Conservation (phyloP, 2,113 vertebrate genomes). For the Perca fluviatilis region DNA sequence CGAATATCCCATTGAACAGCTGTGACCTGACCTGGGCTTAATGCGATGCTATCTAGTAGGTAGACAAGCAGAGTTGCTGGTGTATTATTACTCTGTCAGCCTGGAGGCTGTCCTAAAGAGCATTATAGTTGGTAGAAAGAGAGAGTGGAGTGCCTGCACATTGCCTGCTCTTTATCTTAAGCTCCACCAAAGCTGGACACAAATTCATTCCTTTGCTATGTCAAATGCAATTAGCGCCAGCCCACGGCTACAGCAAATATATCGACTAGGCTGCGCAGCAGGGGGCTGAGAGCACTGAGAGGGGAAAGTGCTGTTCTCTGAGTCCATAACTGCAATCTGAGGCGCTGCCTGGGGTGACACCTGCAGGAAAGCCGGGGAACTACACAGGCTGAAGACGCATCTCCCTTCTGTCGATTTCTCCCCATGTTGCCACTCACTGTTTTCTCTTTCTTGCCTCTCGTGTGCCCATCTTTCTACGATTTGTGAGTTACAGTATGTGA, state of each 20-base stretch:
- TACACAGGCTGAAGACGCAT: neutral
- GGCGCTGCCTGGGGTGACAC: constrained; percentile 63
- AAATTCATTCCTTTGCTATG: constrained; percentile 82
- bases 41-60: constrained; percentile 48
- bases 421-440: neutral
- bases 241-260: constrained; percentile 79
- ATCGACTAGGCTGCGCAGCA: constrained; percentile 72
- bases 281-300: constrained; percentile 39
- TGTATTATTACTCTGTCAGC: constrained; percentile 62
- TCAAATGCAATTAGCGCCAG: constrained; percentile 82
- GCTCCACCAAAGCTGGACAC: constrained; percentile 75
- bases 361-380: constrained; percentile 66
- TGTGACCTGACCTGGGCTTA: constrained; percentile 56
- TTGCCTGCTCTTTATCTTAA: constrained; percentile 71
- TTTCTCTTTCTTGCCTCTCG: constrained; percentile 5
- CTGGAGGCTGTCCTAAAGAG: constrained; percentile 53
- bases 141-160: constrained; percentile 35
- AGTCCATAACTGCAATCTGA: constrained; percentile 42
- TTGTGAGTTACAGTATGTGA: neutral
- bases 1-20: constrained; percentile 38
- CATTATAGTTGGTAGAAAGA: constrained; percentile 40
- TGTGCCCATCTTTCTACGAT: neutral
- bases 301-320: constrained; percentile 44
- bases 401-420: neutral
- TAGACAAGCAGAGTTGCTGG: constrained; percentile 55